Conservation (phyloP, 2,797 vertebrate genomes). For the Eupleurogrammus muticus region DNA sequence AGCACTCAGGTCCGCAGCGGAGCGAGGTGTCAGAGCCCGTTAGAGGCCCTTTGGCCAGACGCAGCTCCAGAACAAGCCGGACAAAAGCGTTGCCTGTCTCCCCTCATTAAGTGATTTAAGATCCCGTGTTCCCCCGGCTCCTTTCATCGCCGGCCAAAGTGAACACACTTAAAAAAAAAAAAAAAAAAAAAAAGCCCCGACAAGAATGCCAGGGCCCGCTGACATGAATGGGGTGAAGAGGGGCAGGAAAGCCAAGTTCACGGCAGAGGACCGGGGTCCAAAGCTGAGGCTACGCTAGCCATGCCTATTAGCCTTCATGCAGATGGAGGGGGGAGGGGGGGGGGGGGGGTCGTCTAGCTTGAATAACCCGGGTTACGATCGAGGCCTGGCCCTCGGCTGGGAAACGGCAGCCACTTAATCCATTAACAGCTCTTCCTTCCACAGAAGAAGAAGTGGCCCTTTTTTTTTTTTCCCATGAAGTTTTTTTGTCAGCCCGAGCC, state of each 20-base stretch:
- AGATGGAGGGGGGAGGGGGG: constrained; percentile 33
- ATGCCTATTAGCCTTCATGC: constrained; percentile 65
- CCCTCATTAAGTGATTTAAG: constrained; percentile 84
- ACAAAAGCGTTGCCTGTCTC: constrained; percentile 82
- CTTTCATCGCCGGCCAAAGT: constrained; percentile 79
- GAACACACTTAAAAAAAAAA: constrained; percentile 78
- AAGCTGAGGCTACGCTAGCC: constrained; percentile 71
- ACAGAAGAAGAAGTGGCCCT: constrained; percentile 47
- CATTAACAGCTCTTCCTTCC: constrained; percentile 66
- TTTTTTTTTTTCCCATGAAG: constrained; percentile 74
- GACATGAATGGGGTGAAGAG: constrained; percentile 75
- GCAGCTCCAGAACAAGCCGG: constrained; percentile 76
- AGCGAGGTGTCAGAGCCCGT: constrained; percentile 81
- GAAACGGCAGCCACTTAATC: constrained; percentile 73
- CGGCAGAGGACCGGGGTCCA: constrained; percentile 66
- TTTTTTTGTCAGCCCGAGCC: constrained; percentile 57
- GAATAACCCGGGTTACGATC: constrained; percentile 56
- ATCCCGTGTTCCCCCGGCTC: constrained; percentile 76
- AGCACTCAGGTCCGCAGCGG: constrained; percentile 60
- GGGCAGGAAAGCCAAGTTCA: constrained; percentile 77
- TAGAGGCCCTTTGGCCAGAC: constrained; percentile 79
- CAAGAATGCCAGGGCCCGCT: constrained; percentile 71
- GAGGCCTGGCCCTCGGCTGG: constrained; percentile 51
- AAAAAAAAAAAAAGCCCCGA: no score
- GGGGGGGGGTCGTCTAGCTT: constrained; percentile 26